Evolutionary conservation across 1,140 invertebrate genomes (phyloP).

Genomic region (Medauroidea extradentata): DNA sequence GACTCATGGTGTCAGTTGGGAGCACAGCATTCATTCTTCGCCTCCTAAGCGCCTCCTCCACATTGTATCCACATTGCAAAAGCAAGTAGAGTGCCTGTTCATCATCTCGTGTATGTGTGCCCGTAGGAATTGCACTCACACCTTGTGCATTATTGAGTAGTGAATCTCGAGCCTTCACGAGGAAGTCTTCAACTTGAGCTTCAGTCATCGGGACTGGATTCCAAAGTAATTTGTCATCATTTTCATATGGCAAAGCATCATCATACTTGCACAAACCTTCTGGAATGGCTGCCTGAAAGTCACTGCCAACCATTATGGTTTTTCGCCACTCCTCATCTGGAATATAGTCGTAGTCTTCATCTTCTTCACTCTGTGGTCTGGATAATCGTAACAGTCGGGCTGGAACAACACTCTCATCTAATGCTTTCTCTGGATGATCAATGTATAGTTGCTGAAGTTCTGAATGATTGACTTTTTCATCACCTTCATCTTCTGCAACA

Average conservation of each 20-base stretch:
- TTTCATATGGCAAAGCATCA: slow-evolving; percentile 91
- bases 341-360: slow-evolving; percentile 39
- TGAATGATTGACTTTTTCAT: slow-evolving; percentile 17
- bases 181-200: slow-evolving; percentile 74
- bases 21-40: slow-evolving; percentile 74
- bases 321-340: slow-evolving; percentile 43
- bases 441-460: slow-evolving; percentile 16
- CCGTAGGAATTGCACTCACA: slow-evolving; percentile 61
- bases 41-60: slow-evolving; percentile 84
- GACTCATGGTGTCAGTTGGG: slow-evolving; percentile 66
- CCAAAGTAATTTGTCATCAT: slow-evolving; percentile 94
- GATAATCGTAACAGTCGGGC: slow-evolving; percentile 52
- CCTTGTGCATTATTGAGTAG: slow-evolving; percentile 43
- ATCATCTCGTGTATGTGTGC: slow-evolving; percentile 84
- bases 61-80: slow-evolving; percentile 90
- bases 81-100: slow-evolving; percentile 90
- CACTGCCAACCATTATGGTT: slow-evolving; percentile 93
- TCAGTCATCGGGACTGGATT: slow-evolving; percentile 74
- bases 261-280: slow-evolving; percentile 88
- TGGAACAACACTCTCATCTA: slow-evolving; percentile 37
- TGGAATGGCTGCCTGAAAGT: slow-evolving; percentile 91
- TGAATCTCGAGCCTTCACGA: slow-evolving; percentile 62
- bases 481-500: slow-evolving; percentile 35
- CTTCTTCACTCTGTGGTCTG: slow-evolving; percentile 58
- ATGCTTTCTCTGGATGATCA: slow-evolving; percentile 19